These are phyloP conservation scores for Pediacus dermestoides DNA, from an alignment of 2,888 invertebrate genomes.

Conservation along the genomic window DNA sequence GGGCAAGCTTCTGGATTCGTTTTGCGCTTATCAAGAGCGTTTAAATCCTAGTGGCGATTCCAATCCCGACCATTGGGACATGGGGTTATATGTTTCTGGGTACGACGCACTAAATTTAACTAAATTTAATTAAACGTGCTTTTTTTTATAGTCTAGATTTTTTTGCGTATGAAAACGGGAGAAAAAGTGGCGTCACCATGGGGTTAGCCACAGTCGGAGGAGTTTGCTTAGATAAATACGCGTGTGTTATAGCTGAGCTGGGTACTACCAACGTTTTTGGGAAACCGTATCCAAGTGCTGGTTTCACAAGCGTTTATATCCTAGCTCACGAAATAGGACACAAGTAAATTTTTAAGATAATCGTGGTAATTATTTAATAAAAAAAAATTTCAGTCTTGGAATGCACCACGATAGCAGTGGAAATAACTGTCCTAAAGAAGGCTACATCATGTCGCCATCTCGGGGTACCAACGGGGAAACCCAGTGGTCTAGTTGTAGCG, in stretches of 20 bases:
- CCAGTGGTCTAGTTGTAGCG: constrained; percentile 74
- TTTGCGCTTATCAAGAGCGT: constrained; percentile 66
- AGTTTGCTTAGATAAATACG: constrained; percentile 67
- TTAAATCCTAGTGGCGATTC: constrained; percentile 65
- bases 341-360: constrained; percentile 55
- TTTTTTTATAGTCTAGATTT: constrained; percentile 61
- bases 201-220: constrained; percentile 78
- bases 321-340: constrained; percentile 82
- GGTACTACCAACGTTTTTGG: constrained; percentile 70
- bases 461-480: constrained; percentile 75
- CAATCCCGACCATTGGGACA: constrained; percentile 75
- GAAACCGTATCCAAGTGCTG: constrained; percentile 77
- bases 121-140: constrained; percentile 2
- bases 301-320: constrained; percentile 80
- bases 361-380: constrained; percentile 3
- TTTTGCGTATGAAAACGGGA: constrained; percentile 66
- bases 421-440: constrained; percentile 70
- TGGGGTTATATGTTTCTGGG: constrained; percentile 74
- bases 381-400: no score
- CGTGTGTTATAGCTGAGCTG: constrained; percentile 76
- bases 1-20: constrained; percentile 65
- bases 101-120: constrained; percentile 36
- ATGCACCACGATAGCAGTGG: constrained; percentile 77
- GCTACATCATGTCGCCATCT: constrained; percentile 79
- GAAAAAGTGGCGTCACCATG: constrained; percentile 72